These are phyloP conservation scores for Poeciliopsis presidionis DNA, from an alignment of 2,797 vertebrate genomes.

Conservation along the genomic window DNA sequence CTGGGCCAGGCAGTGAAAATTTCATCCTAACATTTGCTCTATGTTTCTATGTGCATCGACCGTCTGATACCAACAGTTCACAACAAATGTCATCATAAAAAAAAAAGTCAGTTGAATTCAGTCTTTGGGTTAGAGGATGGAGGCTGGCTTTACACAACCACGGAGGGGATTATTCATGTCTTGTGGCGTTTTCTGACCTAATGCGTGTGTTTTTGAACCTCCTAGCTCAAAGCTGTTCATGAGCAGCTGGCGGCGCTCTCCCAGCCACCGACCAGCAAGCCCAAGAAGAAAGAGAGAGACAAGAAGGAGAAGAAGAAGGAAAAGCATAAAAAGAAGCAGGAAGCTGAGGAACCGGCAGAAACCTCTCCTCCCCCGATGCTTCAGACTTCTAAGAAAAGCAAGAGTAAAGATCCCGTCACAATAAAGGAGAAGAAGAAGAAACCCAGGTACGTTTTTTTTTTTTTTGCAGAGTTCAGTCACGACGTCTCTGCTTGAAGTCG, in stretches of 20 bases:
- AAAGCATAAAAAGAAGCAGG: slow-evolving; percentile 91
- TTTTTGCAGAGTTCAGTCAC: not conserved
- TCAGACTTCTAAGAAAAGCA: slow-evolving; percentile 80
- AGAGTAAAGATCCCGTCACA: slow-evolving; percentile 65
- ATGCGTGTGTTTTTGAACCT: slow-evolving; percentile 26
- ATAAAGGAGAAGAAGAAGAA: slow-evolving; percentile 88
- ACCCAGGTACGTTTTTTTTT: slow-evolving; percentile 66
- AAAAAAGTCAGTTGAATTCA: not conserved
- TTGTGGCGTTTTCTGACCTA: slow-evolving; percentile 12
- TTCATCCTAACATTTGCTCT: not conserved
- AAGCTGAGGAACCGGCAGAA: slow-evolving; percentile 78
- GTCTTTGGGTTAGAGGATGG: not conserved
- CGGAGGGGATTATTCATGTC: not conserved
- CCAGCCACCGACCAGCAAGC: slow-evolving; percentile 90
- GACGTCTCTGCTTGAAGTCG: not conserved
- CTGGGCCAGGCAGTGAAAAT: not conserved
- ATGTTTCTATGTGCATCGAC: not conserved
- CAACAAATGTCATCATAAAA: not conserved
- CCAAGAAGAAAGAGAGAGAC: slow-evolving; percentile 93
- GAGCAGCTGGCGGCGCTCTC: slow-evolving; percentile 93
- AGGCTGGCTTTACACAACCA: slow-evolving; percentile 11
- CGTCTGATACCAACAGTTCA: not conserved
- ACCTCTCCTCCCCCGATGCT: slow-evolving; percentile 79
- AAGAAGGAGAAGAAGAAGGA: slow-evolving; percentile 87
- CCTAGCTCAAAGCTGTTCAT: slow-evolving; percentile 90